phyloP scores from a whole-genome alignment of 2,113 vertebrate genomes.

The Climacteris rufus region DNA sequence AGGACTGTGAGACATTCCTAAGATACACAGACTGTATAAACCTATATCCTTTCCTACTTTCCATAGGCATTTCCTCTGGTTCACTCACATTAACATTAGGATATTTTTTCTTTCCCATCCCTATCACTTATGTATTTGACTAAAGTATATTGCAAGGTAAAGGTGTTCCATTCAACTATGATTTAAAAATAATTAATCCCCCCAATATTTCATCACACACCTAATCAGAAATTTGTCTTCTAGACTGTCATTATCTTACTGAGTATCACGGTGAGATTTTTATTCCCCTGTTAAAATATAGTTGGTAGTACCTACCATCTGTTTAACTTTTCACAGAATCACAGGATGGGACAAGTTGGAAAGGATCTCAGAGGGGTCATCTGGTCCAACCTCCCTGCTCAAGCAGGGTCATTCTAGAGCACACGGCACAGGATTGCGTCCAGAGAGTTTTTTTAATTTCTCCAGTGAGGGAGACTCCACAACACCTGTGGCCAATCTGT shows the following conservation, averaged over 20 bases:
- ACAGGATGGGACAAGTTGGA: neutral
- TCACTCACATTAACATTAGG: neutral
- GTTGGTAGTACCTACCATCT: neutral
- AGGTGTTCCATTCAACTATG: neutral
- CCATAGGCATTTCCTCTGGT: neutral
- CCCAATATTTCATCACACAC: neutral
- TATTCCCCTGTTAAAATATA: constrained; percentile 1
- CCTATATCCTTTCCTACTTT: neutral
- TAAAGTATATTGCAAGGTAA: neutral
- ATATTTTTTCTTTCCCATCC: neutral
- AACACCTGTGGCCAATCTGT: neutral
- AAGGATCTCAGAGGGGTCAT: neutral
- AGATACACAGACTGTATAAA: neutral
- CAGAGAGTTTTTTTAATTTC: neutral
- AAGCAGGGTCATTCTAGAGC: neutral
- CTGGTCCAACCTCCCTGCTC: neutral
- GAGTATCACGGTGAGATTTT: neutral
- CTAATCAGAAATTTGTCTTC: neutral
- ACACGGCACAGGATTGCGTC: neutral
- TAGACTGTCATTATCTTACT: neutral
- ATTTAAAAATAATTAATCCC: neutral
- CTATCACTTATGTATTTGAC: neutral
- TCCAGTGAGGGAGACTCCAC: neutral
- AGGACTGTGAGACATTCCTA: neutral
- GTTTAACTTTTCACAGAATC: neutral